Base-by-base conservation (phyloP, 92 coral and sea anemone genomes). In the Phenganax subtilis region DNA sequence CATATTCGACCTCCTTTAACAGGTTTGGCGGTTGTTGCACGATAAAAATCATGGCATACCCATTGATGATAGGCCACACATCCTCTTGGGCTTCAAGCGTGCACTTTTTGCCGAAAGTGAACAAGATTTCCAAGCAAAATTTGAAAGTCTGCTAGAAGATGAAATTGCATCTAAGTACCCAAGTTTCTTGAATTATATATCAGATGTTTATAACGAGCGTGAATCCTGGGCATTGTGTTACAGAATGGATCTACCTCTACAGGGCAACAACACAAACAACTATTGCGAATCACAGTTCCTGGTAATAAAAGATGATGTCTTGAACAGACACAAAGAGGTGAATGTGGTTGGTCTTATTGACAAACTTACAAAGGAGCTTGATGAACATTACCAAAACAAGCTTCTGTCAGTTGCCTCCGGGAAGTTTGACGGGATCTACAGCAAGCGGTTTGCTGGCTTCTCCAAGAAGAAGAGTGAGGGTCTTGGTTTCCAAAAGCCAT, bases 141-240 rank as follows among this genome's bases (percentile, higher is more conserved):
- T 15, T 70, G 8, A 70, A 70, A 70, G 54, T 44, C 28, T 70
- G 16, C 54, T 70, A 3, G 75, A 70, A 70, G 75, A 70, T 62
- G 68, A 62, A 70, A 20, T 70, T 70, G 75, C 75, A 30, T 70
- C 27, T 10, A 37, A 83, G 12, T 75, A 83, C 12, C 81, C 86
- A 12, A 83, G 63, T 83, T 57, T 84, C 62, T 0, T 75, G 2
- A 70, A 44, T 4, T 84, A 66, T 59, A 37, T 84, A 3, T 44
- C 80, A 29, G 55, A 58, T 76, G 74, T 83, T 47, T 56, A 31
- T 55, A 76, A 84, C 3, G 76, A 84, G 6, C 55, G 72, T 25
- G 87, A 84, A 31, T 57, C 87, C 25, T 84, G 80, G 80, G 82
- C 87, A 57, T 60, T 84, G 31, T 84, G 87, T 52, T 84, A 75